Base-by-base conservation (phyloP, 92 coral and sea anemone species). In the Meandrina meandrites region DNA sequence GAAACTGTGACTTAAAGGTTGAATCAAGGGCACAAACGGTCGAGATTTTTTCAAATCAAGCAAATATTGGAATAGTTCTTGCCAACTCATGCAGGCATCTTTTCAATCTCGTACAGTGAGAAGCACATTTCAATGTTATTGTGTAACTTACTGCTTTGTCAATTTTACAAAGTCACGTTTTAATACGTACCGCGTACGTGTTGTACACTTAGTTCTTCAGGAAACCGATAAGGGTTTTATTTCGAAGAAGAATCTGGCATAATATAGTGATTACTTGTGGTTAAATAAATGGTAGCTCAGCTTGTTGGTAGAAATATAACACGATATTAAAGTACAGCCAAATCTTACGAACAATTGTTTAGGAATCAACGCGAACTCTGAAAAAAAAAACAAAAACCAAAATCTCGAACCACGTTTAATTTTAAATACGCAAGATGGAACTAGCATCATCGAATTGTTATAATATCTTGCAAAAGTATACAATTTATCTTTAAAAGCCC, bases 341-440 rank as follows among this genome's bases (percentile, higher is more conserved):
- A 83, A 54, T 53, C 79, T 72, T 76, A 51, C 80, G 72, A 85
- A 37, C 84, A 50, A 36, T 84, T 79, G 72, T 88, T 82, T 88
- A 81, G 54, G 87, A 69, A 83, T 67, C 72, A 54, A 58, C 79
- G 76, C 40, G 75, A 90, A 80, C 81, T 88, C 83, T 48, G 75
- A 76, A 74, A 80, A 79, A 86, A 90, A 90, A 83, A 90, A 86
- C 86, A 90, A 90, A 83, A 90, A 86, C 86, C 92, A 60, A 90
- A 86, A 81, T 60, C 83, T 83, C 18, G 48, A 48, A 68, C 17
- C 47, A 27, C 35, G 14, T 48, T 50, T 50, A 8, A 42, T 50
- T 7, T 16, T 37, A 82, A 47, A 31, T 21, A 19, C 51, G 31
- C 45, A 30, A 12, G 21, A 21, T 31, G 12, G 12, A 64, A 42